phyloP scores from a whole-genome alignment of 1,140 invertebrate genomes.

The Habropoda laboriosa region DNA sequence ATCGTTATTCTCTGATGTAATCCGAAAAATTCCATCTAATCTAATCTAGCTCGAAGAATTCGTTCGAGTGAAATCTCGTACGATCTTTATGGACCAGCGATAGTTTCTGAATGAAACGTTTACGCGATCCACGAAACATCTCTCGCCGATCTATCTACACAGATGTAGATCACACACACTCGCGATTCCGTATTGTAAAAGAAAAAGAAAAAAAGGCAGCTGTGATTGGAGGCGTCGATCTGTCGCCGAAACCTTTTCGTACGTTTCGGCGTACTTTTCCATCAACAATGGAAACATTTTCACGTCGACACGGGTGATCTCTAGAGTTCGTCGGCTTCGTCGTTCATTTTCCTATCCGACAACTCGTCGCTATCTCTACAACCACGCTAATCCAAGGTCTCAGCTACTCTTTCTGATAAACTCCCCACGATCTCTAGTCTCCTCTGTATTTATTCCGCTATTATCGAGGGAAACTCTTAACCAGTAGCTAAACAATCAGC shows the following conservation, averaged over 20 bases:
- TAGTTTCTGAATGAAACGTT: not conserved
- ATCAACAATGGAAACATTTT: not conserved
- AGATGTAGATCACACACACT: not conserved
- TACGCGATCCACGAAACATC: not conserved
- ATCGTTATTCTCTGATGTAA: no score
- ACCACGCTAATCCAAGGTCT: not conserved
- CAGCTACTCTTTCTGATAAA: constrained; percentile 1
- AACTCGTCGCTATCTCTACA: not conserved
- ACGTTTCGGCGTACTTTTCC: not conserved
- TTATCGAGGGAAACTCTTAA: not conserved
- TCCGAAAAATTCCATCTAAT: no score
- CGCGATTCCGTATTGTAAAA: not conserved
- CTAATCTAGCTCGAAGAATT: no score
- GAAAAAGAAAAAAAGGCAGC: no score
- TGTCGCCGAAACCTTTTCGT: not conserved
- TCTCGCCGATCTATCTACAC: not conserved
- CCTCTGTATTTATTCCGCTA: not conserved
- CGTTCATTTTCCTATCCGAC: not conserved
- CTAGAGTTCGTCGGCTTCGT: not conserved
- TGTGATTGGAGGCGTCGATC: not conserved
- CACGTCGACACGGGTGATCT: not conserved
- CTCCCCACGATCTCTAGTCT: not conserved
- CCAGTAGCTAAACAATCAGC: not conserved
- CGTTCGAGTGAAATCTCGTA: no score
- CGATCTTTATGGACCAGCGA: no score